Percentiles rank a stretch among this genome's conserved stretches.
Conservation (phyloP, 53 echinoderm and acorn worm species). For the Mesocentrotus franciscanus region DNA sequence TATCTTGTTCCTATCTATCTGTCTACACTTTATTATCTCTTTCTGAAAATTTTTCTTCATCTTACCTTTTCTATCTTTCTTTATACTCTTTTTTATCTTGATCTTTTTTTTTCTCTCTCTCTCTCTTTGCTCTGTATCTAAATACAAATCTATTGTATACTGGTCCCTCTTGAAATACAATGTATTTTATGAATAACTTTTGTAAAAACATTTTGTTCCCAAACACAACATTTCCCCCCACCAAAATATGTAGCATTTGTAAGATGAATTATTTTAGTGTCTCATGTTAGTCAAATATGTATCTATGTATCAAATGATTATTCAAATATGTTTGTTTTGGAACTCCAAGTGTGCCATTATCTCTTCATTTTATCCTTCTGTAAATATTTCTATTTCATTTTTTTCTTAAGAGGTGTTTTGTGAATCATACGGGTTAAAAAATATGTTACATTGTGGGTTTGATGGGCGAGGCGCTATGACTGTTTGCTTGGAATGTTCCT, state of each 20-base stretch:
- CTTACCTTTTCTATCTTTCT: neutral
- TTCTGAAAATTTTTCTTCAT: neutral
- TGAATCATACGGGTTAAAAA: constrained; percentile 61
- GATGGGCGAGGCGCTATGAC: neutral
- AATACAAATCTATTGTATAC: too few species aligned
- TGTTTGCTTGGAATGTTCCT: neutral
- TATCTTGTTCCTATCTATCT: neutral
- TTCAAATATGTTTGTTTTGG: constrained; percentile 35
- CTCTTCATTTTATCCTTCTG: constrained; percentile 58
- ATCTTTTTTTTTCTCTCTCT: neutral
- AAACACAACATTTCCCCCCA: neutral
- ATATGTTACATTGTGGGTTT: constrained; percentile 37
- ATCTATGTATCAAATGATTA: constrained; percentile 35
- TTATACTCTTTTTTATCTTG: neutral
- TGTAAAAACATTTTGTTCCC: neutral
- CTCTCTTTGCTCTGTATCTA: too few species aligned
- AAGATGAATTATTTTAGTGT: neutral
- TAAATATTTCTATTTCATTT: constrained; percentile 56
- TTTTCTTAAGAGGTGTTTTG: constrained; percentile 49
- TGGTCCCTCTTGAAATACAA: neutral
- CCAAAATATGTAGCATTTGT: neutral
- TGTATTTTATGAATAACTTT: neutral
- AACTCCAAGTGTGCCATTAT: constrained; percentile 64
- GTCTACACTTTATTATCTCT: neutral
- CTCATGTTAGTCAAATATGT: constrained; percentile 18